These are phyloP conservation scores for Cyclophora punctaria DNA, from an alignment of 2,888 invertebrate species.

Conservation along the genomic window DNA sequence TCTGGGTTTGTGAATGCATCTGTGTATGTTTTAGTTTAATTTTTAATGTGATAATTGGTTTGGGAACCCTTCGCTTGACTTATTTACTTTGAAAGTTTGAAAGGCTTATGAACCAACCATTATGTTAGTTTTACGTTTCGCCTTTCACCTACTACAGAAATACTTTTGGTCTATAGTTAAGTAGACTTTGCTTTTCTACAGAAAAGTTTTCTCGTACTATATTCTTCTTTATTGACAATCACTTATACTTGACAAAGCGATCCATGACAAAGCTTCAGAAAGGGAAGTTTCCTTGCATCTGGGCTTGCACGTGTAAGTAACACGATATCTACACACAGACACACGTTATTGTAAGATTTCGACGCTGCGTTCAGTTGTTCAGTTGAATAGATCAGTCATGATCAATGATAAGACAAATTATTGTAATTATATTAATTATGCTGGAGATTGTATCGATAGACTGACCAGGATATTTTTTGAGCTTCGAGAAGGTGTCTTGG, in stretches of 20 bases:
- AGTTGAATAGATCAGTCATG: conserved; percentile 15
- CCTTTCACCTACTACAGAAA: no score
- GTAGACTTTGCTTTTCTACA: no score
- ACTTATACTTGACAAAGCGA: conserved; percentile 21
- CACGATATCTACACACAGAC: conserved; percentile 15
- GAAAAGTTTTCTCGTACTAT: no score
- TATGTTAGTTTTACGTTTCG: no score
- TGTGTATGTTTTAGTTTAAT: conserved; percentile 14
- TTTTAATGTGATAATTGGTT: conserved; percentile 19
- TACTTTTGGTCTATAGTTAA: no score
- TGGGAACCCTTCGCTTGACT: no score
- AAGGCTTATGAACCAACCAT: no score
- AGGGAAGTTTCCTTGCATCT: conserved; percentile 19
- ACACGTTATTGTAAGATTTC: conserved; percentile 9
- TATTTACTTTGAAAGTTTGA: no score
- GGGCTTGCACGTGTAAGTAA: conserved; percentile 22
- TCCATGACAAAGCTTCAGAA: conserved; percentile 18
- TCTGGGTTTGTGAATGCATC: conserved; percentile 24
- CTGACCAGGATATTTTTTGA: no score
- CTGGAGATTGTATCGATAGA: conserved; percentile 1
- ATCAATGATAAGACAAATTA: conserved; percentile 9
- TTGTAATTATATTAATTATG: conserved; percentile 10
- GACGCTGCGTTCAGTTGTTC: conserved; percentile 8
- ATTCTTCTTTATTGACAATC: conserved; percentile 14
- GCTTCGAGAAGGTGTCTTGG: no score